Evolutionary conservation across 2,888 invertebrate species (phyloP).

Genomic region (Abrostola tripartita): DNA sequence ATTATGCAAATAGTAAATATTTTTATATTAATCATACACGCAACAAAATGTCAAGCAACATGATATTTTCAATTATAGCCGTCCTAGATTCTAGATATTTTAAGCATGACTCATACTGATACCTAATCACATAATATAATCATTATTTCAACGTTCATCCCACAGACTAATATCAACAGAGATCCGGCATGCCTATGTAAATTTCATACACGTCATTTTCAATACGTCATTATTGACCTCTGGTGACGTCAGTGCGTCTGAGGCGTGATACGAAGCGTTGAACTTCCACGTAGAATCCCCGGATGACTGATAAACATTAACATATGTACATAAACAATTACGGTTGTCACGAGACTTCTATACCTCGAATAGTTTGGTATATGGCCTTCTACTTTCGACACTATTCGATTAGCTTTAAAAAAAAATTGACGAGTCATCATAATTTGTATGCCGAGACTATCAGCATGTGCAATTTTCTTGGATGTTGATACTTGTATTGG

Average conservation of each 20-base stretch:
- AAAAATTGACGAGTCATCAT: too few relatives aligned
- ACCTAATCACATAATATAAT: slow-evolving; percentile 4
- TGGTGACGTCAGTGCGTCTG: slow-evolving; percentile 28
- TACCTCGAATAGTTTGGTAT: neutral
- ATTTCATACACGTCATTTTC: slow-evolving; percentile 30
- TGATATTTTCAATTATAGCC: neutral
- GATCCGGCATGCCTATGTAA: slow-evolving; percentile 26
- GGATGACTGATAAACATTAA: slow-evolving; percentile 3
- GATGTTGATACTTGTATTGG: too few relatives aligned
- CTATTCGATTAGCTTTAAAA: too few relatives aligned
- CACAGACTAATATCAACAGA: slow-evolving; percentile 24
- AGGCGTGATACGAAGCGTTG: slow-evolving; percentile 19
- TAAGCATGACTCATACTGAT: slow-evolving; percentile 25
- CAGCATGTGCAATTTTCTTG: too few relatives aligned
- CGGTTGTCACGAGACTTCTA: neutral
- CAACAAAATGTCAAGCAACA: neutral
- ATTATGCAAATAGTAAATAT: neutral
- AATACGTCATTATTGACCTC: slow-evolving; percentile 38
- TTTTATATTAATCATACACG: neutral
- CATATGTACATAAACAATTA: slow-evolving; percentile 1
- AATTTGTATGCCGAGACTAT: too few relatives aligned
- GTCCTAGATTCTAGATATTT: slow-evolving; percentile 3
- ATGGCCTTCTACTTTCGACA: too few relatives aligned
- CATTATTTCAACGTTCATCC: neutral
- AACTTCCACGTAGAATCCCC: slow-evolving; percentile 25